Base-by-base conservation (phyloP, 2,888 invertebrate genomes). In the Chalcosyrphus nemorum region DNA sequence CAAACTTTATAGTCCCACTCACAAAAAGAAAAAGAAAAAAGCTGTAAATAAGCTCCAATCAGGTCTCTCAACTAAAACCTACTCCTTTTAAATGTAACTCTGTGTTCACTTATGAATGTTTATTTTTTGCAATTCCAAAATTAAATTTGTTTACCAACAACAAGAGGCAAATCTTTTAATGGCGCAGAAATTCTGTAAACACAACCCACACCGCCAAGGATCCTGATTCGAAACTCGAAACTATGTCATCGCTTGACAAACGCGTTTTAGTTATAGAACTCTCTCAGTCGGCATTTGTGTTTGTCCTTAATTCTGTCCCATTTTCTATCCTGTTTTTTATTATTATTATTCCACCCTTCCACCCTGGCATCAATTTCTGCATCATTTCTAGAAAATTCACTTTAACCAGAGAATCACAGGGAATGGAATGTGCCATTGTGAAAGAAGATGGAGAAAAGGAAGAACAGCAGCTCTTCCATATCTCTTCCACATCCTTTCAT, bases 401-500 rank as follows among this genome's bases (percentile, higher is more conserved):
- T 68, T 56, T 63, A 56, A n/a, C 63, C 27, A 45, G 27, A 11
- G 56, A 21, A 35, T 61, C 35, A 54, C 13, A 70, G 76, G 54
- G 61, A 52, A 65, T 50, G 35, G 50, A 59, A 75, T 70, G 61
- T 70, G 61, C 63, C 21, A 50, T 13, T 13, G 35, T n/a, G n/a
- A n/a, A n/a, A n/a, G n/a, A n/a, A n/a, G n/a, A n/a, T n/a, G n/a
- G n/a, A n/a, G n/a, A 17, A 57, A 17, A 27, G 19, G 17, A 9
- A 38, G 66, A 11, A 45, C 59, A 47, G 29, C 52, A 56, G 63
- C 35, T 35, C 43, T 43, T 50, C n/a, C 63, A 76, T 76, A 76
- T 81, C 76, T 81, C 57, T 66, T 66, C 71, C 61, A 76, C 74
- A 72, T 80, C 72, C 59, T 74, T 78, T 81, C 75, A 63, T 74